phyloP scores from a whole-genome alignment of 2,113 vertebrate genomes.

The Pedetes capensis region DNA sequence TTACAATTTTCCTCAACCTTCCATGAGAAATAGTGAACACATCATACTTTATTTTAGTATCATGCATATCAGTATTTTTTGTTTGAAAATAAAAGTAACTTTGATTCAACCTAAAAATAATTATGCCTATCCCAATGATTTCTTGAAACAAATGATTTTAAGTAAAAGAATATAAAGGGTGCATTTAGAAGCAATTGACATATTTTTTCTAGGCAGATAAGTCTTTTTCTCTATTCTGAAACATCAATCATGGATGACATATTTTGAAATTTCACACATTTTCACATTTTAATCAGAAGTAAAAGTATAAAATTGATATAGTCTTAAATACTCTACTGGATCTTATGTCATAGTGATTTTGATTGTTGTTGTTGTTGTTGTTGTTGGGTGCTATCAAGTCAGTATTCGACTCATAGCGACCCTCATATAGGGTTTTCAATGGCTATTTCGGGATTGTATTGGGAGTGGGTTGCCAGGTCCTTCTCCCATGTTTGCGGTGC shows the following conservation, averaged over 20 bases:
- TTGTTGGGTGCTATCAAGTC: no score
- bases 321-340: neutral
- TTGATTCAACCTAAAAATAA: neutral
- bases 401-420: no score
- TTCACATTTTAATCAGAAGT: slow-evolving; percentile 25
- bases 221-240: neutral
- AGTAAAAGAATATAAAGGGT: neutral
- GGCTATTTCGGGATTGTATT: no score
- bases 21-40: neutral
- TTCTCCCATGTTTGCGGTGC: no score
- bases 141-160: neutral
- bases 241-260: neutral
- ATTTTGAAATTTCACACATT: neutral
- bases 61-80: neutral
- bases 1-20: neutral
- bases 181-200: neutral
- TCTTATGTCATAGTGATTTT: neutral
- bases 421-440: no score
- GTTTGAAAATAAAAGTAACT: neutral
- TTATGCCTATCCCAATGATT: neutral
- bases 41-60: neutral
- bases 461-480: no score
- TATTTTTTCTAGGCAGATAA: neutral
- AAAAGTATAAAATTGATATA: neutral
- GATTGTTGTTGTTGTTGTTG: no score